Evolutionary conservation across 1,140 invertebrate genomes (phyloP).

Genomic region (Solenopsis fugax): DNA sequence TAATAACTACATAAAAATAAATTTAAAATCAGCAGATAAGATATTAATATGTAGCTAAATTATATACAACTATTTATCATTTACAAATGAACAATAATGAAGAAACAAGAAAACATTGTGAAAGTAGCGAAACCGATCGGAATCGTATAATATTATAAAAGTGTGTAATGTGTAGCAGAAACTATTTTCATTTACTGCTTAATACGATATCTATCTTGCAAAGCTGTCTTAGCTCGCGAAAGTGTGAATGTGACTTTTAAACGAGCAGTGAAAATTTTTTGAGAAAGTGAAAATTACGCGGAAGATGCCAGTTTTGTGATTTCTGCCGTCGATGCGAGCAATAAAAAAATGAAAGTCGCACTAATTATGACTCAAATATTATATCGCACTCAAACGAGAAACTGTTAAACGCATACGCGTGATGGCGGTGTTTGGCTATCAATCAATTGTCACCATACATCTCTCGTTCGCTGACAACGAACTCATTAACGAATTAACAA

Average conservation of each 20-base stretch:
- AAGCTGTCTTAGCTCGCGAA: neutral
- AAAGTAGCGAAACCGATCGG: neutral
- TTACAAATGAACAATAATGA: neutral
- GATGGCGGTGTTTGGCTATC: conserved; percentile 13
- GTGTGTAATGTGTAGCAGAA: conserved; percentile 6
- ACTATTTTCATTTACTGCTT: conserved; percentile 14
- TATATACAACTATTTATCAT: neutral
- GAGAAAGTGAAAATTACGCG: conserved; percentile 62
- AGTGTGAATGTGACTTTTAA: conserved; percentile 21
- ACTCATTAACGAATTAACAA: conserved; percentile 51
- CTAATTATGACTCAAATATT: conserved; percentile 58
- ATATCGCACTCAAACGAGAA: conserved; percentile 31
- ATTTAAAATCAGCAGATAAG: neutral
- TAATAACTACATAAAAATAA: conserved; percentile 2
- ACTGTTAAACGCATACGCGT: conserved; percentile 30
- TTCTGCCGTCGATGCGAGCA: conserved; percentile 13
- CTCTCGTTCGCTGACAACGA: neutral
- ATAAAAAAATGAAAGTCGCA: conserved; percentile 59
- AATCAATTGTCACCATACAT: conserved; percentile 59
- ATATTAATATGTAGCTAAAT: too few relatives aligned
- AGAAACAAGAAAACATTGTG: neutral
- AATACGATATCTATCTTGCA: conserved; percentile 1
- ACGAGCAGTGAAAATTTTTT: conserved; percentile 21
- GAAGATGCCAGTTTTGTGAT: conserved; percentile 49
- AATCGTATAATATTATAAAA: conserved; percentile 1